Evolutionary conservation across 2,113 vertebrate genomes (phyloP).

Genomic region (Tor tambroides): DNA sequence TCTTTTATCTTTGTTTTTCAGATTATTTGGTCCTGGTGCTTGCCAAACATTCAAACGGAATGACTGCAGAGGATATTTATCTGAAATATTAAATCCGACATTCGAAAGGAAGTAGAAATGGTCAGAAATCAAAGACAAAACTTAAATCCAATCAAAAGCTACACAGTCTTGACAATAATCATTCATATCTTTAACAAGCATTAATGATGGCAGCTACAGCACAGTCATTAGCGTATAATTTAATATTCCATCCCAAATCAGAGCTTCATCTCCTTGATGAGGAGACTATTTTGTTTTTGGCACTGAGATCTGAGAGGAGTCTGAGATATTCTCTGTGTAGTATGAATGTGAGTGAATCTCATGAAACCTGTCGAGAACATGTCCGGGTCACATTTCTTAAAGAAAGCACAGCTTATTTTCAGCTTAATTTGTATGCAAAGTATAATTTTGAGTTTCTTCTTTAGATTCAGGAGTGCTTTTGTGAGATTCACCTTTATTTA

Average conservation of each 20-base stretch:
- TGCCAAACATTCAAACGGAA: neutral
- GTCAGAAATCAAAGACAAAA: slow-evolving; percentile 17
- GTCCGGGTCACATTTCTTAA: neutral
- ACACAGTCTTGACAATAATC: slow-evolving; percentile 32
- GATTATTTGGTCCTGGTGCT: neutral
- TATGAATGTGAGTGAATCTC: neutral
- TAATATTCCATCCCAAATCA: slow-evolving; percentile 34
- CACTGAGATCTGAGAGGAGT: slow-evolving; percentile 8
- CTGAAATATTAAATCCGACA: slow-evolving; percentile 26
- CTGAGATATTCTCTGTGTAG: slow-evolving; percentile 3
- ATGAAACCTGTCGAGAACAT: neutral
- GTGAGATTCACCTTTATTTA: neutral
- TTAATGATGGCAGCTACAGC: slow-evolving; percentile 33
- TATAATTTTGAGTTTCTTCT: neutral
- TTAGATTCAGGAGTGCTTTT: neutral
- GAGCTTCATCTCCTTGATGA: slow-evolving; percentile 28
- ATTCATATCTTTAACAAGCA: slow-evolving; percentile 32
- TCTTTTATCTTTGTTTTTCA: slow-evolving; percentile 16
- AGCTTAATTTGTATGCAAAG: neutral
- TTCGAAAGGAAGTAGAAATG: slow-evolving; percentile 35
- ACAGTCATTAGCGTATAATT: slow-evolving; percentile 37
- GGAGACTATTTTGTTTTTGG: slow-evolving; percentile 27
- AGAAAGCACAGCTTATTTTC: neutral
- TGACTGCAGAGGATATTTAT: neutral
- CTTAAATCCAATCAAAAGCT: slow-evolving; percentile 25